Conservation (phyloP, 2,113 vertebrate genomes). For the Polypterus bichir region DNA sequence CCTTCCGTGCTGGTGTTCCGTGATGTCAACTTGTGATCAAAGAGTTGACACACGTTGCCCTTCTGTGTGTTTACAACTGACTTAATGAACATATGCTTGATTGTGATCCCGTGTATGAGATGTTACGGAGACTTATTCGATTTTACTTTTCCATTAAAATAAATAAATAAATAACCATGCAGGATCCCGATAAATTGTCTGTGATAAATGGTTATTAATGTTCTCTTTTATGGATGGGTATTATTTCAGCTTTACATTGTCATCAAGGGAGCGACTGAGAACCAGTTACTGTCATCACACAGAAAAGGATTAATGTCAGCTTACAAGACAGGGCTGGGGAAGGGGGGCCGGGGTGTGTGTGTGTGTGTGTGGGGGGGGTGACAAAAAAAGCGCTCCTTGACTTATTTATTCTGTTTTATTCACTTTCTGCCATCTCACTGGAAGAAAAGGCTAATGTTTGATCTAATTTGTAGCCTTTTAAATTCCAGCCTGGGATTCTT, state of each 20-base stretch:
- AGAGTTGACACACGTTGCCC: no score
- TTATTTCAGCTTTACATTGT: constrained; percentile 85
- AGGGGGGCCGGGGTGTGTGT: no score
- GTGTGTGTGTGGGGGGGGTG: no score
- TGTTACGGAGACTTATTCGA: no score
- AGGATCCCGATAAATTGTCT: constrained; percentile 41
- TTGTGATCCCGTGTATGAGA: no score
- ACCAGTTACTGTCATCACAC: constrained; percentile 95
- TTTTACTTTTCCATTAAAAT: no score
- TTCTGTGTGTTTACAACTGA: no score
- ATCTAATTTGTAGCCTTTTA: constrained; percentile 99
- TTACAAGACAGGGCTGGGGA: constrained; percentile 61
- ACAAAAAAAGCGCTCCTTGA: constrained; percentile 84
- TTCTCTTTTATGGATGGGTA: constrained; percentile 44
- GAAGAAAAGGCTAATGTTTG: constrained; percentile 76
- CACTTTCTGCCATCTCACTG: constrained; percentile 70
- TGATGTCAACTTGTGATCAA: no score
- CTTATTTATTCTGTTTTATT: constrained; percentile 98
- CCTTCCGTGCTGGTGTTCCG: no score
- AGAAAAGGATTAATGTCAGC: constrained; percentile 99
- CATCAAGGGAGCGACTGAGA: constrained; percentile 85
- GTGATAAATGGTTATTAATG: constrained; percentile 50
- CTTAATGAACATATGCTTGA: no score
- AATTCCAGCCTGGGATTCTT: constrained; percentile 97
- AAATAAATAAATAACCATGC: background rate